phyloP scores from a whole-genome alignment of 2,113 vertebrate genomes.

The Penelope pileata region DNA sequence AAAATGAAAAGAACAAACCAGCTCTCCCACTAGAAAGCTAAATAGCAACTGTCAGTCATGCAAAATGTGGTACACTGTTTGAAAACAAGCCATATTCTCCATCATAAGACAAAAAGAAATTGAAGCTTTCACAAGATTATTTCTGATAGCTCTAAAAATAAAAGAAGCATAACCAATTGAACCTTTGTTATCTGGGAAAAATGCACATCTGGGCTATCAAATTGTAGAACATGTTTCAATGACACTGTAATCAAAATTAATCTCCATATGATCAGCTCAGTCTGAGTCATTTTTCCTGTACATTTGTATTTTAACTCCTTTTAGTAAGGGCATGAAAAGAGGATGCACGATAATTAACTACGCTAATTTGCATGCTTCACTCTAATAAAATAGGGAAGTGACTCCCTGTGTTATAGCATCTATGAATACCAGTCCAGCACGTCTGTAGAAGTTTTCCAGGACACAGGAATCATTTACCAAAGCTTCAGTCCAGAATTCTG shows the following conservation, averaged over 20 bases:
- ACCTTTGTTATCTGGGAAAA: slow-evolving; percentile 13
- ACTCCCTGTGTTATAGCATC: background rate
- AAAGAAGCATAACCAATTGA: slow-evolving; percentile 6
- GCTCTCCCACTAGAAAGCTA: background rate
- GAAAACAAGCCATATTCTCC: background rate
- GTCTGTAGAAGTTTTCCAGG: background rate
- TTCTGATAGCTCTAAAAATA: slow-evolving; percentile 27
- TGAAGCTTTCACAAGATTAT: background rate
- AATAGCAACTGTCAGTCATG: background rate
- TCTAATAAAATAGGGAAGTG: background rate
- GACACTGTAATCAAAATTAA: slow-evolving; percentile 35
- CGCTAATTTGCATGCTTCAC: background rate
- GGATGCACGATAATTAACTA: background rate
- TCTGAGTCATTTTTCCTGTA: background rate
- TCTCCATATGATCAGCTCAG: slow-evolving; percentile 3
- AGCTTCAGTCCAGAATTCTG: background rate
- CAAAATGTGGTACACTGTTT: background rate
- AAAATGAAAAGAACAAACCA: background rate
- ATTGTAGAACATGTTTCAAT: background rate
- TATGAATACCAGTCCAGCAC: background rate
- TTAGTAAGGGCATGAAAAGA: background rate
- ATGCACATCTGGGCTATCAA: slow-evolving; percentile 23
- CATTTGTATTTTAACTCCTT: slow-evolving; percentile 7
- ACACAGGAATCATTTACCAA: background rate
- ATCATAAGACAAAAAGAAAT: background rate